Base-by-base conservation (phyloP, 2,888 invertebrate genomes). In the Sphaeridia pumilis region DNA sequence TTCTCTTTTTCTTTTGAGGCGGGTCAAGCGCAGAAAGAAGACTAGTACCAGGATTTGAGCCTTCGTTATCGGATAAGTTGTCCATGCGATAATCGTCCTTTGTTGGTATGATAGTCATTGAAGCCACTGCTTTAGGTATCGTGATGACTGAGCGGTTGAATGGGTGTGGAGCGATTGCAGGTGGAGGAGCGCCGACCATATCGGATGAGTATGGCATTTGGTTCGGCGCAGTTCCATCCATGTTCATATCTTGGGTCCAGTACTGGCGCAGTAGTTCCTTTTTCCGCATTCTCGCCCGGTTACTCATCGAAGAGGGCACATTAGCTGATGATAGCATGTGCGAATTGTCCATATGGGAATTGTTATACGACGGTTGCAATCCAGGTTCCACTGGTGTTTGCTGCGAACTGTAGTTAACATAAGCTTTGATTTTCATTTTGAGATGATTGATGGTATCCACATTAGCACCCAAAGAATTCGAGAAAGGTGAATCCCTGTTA, bases 381-480 rank as follows among this genome's bases (percentile, higher is more conserved):
- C 24, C 4, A 4, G 20, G 27, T 41, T 22, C 12, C 38, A 50
- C 43, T 26, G 53, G 12, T 27, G 31, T 17, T 26, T 56, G 54
- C 49, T 59, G 57, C n/a, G 58, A 58, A 47, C 58, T 49, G 55
- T 75, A 84, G 67, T 83, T 86, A 0, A 76, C 80, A 65, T 87
- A 86, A 56, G 88, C 89, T 69, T 90, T 89, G 58, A 89, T 89
- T 71, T 90, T 90, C 0, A 90, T 82, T 69, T 89, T 89, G 3
- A 90, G 73, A 68, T 88, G 88, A 70, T 87, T 87, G 27, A 87
- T 76, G 0, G 87, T 83, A 70, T 87, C 87, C 1, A 54, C 53
- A 42, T 58, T 56, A 12, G 46, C 49, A 1, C 45, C 21, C 10
- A 42, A 52, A 4, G 54, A 14, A 1, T 49, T 48, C 5, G 47